A percentile compares a stretch with the other conserved stretches of the same genome.
Conservation (phyloP, 2,888 invertebrate genomes). For the Noctua janthe region DNA sequence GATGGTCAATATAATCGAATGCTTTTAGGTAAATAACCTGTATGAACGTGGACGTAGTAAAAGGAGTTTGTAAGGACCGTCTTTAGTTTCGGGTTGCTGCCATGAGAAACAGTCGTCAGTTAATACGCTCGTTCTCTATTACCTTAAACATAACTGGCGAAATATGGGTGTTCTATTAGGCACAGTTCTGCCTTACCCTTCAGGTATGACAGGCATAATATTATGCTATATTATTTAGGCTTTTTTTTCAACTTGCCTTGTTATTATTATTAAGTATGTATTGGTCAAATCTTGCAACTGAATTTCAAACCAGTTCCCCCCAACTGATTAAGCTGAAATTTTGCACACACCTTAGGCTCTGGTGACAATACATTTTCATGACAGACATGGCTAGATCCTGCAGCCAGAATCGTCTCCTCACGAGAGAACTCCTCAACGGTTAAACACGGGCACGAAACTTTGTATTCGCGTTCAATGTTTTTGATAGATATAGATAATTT, state of each 20-base stretch:
- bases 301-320: neutral
- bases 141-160: neutral
- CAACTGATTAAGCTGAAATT: neutral
- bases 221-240: neutral
- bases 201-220: neutral
- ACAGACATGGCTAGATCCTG: neutral
- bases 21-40: slow-evolving; percentile 23
- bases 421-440: neutral
- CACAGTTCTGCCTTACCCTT: neutral
- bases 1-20: slow-evolving; percentile 20
- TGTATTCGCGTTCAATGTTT: neutral
- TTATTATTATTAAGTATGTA: neutral
- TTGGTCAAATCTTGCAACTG: neutral
- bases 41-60: neutral
- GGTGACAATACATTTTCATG: neutral
- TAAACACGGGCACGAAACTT: too few relatives aligned
- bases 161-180: neutral
- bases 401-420: neutral
- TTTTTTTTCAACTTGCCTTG: neutral
- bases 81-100: neutral
- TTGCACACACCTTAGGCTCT: neutral
- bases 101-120: neutral
- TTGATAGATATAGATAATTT: neutral
- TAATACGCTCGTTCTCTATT: neutral
- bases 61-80: neutral